Evolutionary conservation across 2,797 vertebrate species (phyloP), one percentile per base, ranked within the genome.

Genomic region (Sphenopsis melanotis): DNA sequence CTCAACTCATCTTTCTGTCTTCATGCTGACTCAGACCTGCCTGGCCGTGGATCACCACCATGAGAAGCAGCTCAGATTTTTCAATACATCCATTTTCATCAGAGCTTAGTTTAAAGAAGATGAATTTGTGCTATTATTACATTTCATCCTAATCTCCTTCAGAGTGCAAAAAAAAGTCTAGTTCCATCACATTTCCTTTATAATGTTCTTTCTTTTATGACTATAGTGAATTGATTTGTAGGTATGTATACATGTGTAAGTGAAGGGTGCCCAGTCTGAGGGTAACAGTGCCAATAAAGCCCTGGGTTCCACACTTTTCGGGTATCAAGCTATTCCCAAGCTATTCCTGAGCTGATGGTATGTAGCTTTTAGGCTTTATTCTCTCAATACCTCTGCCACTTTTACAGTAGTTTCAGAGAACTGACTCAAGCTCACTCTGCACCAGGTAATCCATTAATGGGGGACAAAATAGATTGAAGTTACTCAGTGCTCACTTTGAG

Each of bases 401-500:
- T 41, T 71, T 69, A 42, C 5, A 39, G 13, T 20, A 14, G 11
- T 70, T 59, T 77, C 23, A 42, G 29, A 21, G 53, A n/a, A 64
- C 15, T 24, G 15, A 13, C 11, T 80, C 30, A 47, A 69, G 37
- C 21, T 91, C 23, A 50, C 22, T 44, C 63, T 61, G 34, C 39
- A 95, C 42, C 49, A 87, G 80, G 74, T 95, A 97, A 96, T 75
- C 53, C 23, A 90, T 63, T 93, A 95, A 56, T 71, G 47, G 32
- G 36, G 10, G 14, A 60, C 59, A 95, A 97, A 95, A 74, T 29
- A 76, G 49, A 79, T 7, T 86, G 88, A 92, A 95, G 59, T 37
- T 89, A 85, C 32, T 53, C 72, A 91, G 65, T 94, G 47, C 17
- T 80, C 20, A 68, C 90, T 96, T 89, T 3, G 3, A 93, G 79